These are phyloP conservation scores for Peromyscus californicus DNA, from an alignment of 2,113 vertebrate species.

Conservation along the genomic window DNA sequence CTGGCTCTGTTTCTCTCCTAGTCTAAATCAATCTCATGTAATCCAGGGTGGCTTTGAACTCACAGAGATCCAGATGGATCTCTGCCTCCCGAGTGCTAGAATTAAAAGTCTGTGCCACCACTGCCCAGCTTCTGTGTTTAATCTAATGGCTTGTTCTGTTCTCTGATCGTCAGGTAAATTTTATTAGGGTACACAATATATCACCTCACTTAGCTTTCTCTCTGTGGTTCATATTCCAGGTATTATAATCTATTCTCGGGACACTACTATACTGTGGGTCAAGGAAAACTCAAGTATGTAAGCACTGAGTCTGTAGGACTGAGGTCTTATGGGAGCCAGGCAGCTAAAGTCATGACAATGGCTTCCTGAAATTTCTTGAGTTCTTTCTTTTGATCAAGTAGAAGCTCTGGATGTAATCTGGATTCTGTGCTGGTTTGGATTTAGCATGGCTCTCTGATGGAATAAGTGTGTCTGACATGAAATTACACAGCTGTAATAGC, in stretches of 20 bases:
- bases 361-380: slow-evolving; percentile 52
- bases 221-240: background rate
- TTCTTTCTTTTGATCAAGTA: slow-evolving; percentile 71
- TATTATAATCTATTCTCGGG: slow-evolving; percentile 21
- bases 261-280: background rate
- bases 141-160: too few relatives aligned
- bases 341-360: background rate
- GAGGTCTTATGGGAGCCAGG: background rate
- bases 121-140: too few relatives aligned
- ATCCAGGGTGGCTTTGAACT: too few relatives aligned
- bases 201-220: background rate
- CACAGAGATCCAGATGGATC: too few relatives aligned
- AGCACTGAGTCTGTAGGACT: background rate
- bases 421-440: slow-evolving; percentile 71
- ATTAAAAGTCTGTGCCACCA: too few relatives aligned
- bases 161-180: too few relatives aligned
- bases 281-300: background rate
- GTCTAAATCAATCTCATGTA: too few relatives aligned
- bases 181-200: too few relatives aligned
- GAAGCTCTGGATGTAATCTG: slow-evolving; percentile 56
- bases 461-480: slow-evolving; percentile 67
- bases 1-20: too few relatives aligned
- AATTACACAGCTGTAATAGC: slow-evolving; percentile 71
- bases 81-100: too few relatives aligned
- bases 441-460: slow-evolving; percentile 34